These are phyloP conservation scores for Alethe castanea DNA, from an alignment of 2,113 vertebrate species.

Conservation along the genomic window DNA sequence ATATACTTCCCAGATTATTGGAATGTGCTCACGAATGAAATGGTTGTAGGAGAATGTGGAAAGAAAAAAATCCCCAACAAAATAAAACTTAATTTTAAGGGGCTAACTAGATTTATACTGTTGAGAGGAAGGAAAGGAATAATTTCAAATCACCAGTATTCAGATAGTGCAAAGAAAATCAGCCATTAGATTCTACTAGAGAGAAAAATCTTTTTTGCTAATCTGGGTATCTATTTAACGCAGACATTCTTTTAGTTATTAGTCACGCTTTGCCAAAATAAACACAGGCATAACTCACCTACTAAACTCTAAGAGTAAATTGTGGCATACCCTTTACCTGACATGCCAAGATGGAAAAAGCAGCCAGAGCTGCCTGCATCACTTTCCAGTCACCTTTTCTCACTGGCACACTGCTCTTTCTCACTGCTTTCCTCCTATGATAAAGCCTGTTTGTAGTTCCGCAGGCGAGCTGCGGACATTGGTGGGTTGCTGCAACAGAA, in stretches of 20 bases:
- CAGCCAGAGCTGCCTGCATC: not conserved
- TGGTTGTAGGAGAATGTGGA: not conserved
- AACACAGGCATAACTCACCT: not conserved
- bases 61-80: rapidly evolving
- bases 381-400: not conserved
- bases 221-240: not conserved
- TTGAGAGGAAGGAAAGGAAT: not conserved
- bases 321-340: not conserved
- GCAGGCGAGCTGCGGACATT: not conserved
- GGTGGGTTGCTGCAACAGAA: not conserved
- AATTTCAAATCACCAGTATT: not conserved
- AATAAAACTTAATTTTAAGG: not conserved
- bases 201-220: not conserved
- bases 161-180: not conserved
- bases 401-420: not conserved
- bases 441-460: not conserved
- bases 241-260: not conserved
- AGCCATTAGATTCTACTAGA: not conserved
- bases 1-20: not conserved
- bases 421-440: not conserved
- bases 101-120: not conserved
- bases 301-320: not conserved
- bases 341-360: not conserved
- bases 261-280: not conserved
- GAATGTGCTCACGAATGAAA: not conserved